phyloP scores from a whole-genome alignment of 2,888 invertebrate genomes.

The Thyatira batis region DNA sequence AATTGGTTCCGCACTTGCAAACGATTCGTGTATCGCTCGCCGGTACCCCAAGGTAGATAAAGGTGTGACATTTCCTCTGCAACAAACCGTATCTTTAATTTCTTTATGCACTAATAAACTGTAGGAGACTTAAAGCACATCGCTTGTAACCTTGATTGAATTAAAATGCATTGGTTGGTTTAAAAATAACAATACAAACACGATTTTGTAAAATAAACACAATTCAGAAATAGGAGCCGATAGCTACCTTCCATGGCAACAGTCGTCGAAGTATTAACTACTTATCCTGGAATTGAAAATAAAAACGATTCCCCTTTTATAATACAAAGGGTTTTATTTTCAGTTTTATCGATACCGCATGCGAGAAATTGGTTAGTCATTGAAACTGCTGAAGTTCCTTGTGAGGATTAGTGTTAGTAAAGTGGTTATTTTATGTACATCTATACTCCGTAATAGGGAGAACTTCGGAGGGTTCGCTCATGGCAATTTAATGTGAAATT shows the following conservation, averaged over 20 bases:
- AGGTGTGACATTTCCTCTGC: slow-evolving; percentile 91
- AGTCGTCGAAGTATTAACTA: slow-evolving; percentile 60
- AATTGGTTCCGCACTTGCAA: slow-evolving; percentile 74
- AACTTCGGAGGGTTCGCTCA: not conserved
- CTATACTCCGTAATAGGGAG: not conserved
- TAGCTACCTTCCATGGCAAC: slow-evolving; percentile 63
- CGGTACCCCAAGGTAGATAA: slow-evolving; percentile 89
- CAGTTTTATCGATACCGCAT: slow-evolving; percentile 74
- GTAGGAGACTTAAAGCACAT: not conserved
- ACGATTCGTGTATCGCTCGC: slow-evolving; percentile 70
- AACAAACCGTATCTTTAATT: slow-evolving; percentile 34
- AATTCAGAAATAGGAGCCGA: slow-evolving; percentile 14
- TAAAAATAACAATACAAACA: slow-evolving; percentile 6
- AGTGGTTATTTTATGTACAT: not conserved
- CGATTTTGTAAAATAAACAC: slow-evolving; percentile 10
- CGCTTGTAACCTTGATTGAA: not conserved
- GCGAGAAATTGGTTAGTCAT: slow-evolving; percentile 39
- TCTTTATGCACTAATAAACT: not conserved
- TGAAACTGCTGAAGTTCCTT: slow-evolving; percentile 14
- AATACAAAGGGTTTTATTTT: slow-evolving; percentile 60
- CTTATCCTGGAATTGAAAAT: slow-evolving; percentile 48
- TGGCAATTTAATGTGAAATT: not conserved
- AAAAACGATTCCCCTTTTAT: slow-evolving; percentile 59
- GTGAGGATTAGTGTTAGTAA: not conserved
- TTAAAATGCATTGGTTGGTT: not conserved